phyloP scores from a whole-genome alignment of 2,888 invertebrate species.

The Thereva nobilitata region DNA sequence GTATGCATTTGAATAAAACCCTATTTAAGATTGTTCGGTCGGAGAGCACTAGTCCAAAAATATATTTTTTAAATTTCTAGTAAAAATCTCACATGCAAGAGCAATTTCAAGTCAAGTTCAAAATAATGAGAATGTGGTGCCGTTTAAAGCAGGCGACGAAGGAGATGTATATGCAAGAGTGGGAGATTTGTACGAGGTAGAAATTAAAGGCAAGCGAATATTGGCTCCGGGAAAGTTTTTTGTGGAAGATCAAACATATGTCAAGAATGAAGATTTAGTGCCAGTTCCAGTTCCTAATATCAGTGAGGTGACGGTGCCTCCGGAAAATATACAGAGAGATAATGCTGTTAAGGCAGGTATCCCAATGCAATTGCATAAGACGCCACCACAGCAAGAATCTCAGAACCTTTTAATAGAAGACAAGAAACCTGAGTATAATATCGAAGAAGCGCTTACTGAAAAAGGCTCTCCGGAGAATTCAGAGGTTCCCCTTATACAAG shows the following conservation, averaged over 20 bases:
- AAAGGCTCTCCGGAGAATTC: not conserved
- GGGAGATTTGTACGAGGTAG: slow-evolving; percentile 73
- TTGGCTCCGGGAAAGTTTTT: slow-evolving; percentile 67
- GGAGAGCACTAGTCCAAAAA: not conserved
- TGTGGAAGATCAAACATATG: slow-evolving; percentile 63
- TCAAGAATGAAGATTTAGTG: slow-evolving; percentile 56
- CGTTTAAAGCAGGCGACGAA: slow-evolving; percentile 64
- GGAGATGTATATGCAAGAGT: slow-evolving; percentile 72
- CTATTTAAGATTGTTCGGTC: not conserved
- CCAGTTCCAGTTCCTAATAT: slow-evolving; percentile 46
- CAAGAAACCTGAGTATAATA: not conserved
- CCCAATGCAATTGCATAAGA: no score
- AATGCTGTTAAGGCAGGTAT: not conserved
- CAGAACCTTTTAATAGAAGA: not conserved
- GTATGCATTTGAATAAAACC: slow-evolving; percentile 43
- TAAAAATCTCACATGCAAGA: slow-evolving; percentile 61
- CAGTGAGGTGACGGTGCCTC: not conserved
- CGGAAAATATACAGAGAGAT: not conserved
- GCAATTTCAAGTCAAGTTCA: slow-evolving; percentile 64
- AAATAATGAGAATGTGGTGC: slow-evolving; percentile 63
- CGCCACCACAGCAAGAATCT: no score
- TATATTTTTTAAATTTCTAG: slow-evolving; percentile 42
- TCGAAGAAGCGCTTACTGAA: no score
- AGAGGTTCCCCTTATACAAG: not conserved
- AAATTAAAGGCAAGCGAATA: slow-evolving; percentile 69